Percentiles rank a stretch among this genome's conserved stretches.
Conservation (phyloP, 2,797 vertebrate genomes). For the Peromyscus nudipes region DNA sequence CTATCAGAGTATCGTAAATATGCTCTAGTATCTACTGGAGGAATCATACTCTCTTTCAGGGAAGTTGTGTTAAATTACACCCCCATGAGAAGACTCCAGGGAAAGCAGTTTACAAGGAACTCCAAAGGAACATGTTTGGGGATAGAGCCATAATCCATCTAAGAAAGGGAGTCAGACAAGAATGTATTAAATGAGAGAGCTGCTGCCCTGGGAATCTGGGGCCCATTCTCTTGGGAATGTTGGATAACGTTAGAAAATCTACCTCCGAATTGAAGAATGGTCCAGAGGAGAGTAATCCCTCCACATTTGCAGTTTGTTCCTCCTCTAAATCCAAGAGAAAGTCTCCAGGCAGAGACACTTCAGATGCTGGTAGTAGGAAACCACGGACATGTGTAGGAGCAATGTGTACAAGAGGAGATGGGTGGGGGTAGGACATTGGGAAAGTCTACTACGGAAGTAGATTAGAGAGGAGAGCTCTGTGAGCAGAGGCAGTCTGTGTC, state of each 20-base stretch:
- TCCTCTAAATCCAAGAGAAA: not conserved
- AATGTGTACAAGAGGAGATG: not conserved
- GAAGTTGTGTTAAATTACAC: not conserved
- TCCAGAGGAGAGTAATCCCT: not conserved
- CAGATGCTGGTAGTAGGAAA: not conserved
- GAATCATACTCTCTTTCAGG: not conserved
- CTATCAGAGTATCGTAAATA: not conserved
- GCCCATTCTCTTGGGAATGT: not conserved
- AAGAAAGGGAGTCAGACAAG: not conserved
- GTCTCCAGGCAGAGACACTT: not conserved
- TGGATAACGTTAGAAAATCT: not conserved
- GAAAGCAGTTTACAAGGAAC: not conserved
- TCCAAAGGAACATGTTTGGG: not conserved
- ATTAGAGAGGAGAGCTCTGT: not conserved
- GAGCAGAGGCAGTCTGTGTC: not conserved
- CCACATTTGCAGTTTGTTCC: not conserved
- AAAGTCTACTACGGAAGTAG: not conserved
- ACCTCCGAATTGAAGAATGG: not conserved
- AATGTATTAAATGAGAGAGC: not conserved
- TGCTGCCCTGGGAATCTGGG: not conserved
- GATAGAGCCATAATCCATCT: not conserved
- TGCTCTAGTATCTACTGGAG: not conserved
- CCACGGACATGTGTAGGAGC: not conserved
- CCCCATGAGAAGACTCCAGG: not conserved
- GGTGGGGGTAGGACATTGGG: accelerated